Conservation (phyloP, 2,797 vertebrate genomes). For the Sebastiscus albofasciatus region DNA sequence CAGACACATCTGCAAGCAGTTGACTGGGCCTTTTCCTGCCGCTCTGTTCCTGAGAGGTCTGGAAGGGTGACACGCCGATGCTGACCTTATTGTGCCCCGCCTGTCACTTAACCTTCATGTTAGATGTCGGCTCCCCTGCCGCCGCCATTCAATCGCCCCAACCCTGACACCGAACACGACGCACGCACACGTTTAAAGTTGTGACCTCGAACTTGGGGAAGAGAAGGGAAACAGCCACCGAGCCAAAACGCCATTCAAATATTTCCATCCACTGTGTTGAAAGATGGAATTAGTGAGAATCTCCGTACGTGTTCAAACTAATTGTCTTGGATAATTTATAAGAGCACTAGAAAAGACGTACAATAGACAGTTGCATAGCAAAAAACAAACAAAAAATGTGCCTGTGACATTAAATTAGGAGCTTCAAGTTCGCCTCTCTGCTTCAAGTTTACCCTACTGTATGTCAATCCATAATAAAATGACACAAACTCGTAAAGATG, state of each 20-base stretch:
- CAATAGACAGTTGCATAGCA: not conserved
- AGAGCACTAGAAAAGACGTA: not conserved
- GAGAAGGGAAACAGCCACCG: constrained; percentile 33
- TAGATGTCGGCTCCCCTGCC: constrained; percentile 80
- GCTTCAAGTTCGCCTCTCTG: constrained; percentile 10
- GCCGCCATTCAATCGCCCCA: constrained; percentile 61
- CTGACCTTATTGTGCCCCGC: constrained; percentile 83
- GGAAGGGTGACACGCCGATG: constrained; percentile 78
- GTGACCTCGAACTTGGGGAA: constrained; percentile 67
- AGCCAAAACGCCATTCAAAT: constrained; percentile 13
- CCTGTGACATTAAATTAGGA: not conserved
- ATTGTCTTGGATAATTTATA: not conserved
- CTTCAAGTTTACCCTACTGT: not conserved
- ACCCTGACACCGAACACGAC: constrained; percentile 66
- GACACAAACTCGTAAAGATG: constrained; percentile 27
- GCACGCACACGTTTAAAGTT: constrained; percentile 63
- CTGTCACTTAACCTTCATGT: constrained; percentile 85
- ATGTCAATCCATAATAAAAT: constrained; percentile 1
- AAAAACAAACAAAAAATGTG: not conserved
- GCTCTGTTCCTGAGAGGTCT: constrained; percentile 80
- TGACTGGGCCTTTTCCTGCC: constrained; percentile 80
- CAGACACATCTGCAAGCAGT: constrained; percentile 87
- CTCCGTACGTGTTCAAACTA: not conserved
- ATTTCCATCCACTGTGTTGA: not conserved
- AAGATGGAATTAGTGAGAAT: not conserved